Evolutionary conservation across 2,797 vertebrate genomes (phyloP).

Genomic region (Mormyrops attenuatus): DNA sequence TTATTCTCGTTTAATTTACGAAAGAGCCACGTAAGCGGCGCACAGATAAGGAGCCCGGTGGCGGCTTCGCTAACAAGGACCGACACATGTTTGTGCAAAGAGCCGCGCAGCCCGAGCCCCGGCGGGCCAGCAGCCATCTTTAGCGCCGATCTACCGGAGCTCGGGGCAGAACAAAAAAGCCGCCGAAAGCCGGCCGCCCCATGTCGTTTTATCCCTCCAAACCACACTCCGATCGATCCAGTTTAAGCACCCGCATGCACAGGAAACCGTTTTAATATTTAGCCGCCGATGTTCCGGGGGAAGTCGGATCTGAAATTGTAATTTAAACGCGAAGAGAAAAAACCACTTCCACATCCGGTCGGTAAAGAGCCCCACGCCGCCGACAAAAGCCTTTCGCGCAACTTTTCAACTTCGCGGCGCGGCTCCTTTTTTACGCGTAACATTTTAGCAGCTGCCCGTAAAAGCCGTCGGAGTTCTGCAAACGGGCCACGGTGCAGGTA

Average conservation of each 20-base stretch:
- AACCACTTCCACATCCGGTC: constrained; percentile 74
- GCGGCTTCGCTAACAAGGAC: not conserved
- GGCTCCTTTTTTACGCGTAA: not conserved
- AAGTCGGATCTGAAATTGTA: constrained; percentile 63
- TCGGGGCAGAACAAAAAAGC: not conserved
- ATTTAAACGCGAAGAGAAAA: constrained; percentile 60
- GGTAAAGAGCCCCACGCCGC: constrained; percentile 37
- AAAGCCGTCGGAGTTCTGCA: not conserved
- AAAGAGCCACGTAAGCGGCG: not conserved
- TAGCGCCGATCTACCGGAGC: not conserved
- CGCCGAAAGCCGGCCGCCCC: not conserved
- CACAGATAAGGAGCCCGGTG: not conserved
- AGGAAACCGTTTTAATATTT: constrained; percentile 65
- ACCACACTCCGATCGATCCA: not conserved
- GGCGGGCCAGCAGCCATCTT: constrained; percentile 52
- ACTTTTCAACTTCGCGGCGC: not conserved
- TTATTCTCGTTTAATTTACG: not conserved
- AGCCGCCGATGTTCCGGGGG: constrained; percentile 68
- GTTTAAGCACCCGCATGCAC: constrained; percentile 37
- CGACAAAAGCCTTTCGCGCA: constrained; percentile 17
- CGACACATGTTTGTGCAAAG: constrained; percentile 20
- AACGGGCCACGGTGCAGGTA: not conserved
- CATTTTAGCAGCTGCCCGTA: not conserved
- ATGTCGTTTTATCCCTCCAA: constrained; percentile 12
- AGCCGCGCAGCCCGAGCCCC: constrained; percentile 45